phyloP scores from a whole-genome alignment of 64 coral and sea anemone species.

The Anthopleura sola region DNA sequence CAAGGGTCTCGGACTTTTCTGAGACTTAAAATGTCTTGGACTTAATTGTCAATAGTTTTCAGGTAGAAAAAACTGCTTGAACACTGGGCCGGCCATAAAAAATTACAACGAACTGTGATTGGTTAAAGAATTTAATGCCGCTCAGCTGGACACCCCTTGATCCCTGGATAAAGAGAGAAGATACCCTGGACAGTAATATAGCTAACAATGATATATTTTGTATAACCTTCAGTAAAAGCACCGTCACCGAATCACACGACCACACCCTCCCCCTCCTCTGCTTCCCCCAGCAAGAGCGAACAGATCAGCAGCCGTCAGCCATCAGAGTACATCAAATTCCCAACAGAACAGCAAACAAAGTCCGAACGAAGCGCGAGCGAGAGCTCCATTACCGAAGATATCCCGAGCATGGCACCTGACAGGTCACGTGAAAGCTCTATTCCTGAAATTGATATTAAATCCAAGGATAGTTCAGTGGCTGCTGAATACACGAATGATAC shows the following conservation, averaged over 20 bases:
- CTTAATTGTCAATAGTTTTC: too few species aligned
- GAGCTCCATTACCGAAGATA: conserved; percentile 63
- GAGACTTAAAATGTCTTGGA: too few species aligned
- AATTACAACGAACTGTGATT: too few species aligned
- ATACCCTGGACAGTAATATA: too few species aligned
- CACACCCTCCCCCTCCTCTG: neutral
- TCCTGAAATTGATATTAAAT: conserved; percentile 58
- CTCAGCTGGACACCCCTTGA: too few species aligned
- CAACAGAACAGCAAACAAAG: neutral
- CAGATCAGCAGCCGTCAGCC: neutral
- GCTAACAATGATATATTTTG: too few species aligned
- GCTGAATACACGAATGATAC: conserved; percentile 86
- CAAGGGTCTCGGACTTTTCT: too few species aligned
- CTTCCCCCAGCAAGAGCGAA: neutral
- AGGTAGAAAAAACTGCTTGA: too few species aligned
- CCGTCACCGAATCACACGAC: neutral
- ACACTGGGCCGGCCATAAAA: too few species aligned
- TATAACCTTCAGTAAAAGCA: neutral
- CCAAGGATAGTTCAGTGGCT: conserved; percentile 5
- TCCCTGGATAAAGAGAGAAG: too few species aligned
- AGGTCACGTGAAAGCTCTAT: conserved; percentile 77
- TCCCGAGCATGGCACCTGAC: conserved; percentile 10
- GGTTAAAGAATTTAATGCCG: too few species aligned
- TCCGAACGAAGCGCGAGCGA: conserved; percentile 50
- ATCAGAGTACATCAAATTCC: neutral